Percentiles rank a stretch among this genome's conserved stretches.
phyloP scores from a whole-genome alignment of 2,888 invertebrate species.

The Lepidochrysops patricia region DNA sequence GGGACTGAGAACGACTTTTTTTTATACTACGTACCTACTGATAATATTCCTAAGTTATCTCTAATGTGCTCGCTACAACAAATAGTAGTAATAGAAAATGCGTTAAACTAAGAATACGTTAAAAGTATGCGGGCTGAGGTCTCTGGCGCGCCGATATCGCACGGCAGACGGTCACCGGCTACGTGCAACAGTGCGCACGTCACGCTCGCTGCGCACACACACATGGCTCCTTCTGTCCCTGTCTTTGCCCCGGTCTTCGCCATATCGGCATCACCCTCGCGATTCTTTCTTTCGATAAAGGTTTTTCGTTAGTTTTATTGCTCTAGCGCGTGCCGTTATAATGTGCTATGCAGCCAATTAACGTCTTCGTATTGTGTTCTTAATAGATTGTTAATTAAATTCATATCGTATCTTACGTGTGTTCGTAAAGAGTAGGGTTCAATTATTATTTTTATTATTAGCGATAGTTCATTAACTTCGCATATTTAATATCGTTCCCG shows the following conservation, averaged over 20 bases:
- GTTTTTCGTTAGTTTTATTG: constrained; percentile 15
- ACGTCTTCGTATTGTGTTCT: constrained; percentile 9
- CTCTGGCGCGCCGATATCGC: constrained; percentile 24
- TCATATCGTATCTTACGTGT: too few species aligned
- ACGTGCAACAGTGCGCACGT: constrained; percentile 44
- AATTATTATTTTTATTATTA: too few species aligned
- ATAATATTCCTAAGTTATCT: too few species aligned
- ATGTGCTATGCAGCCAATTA: background rate
- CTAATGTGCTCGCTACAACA: too few species aligned
- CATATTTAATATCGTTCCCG: too few species aligned
- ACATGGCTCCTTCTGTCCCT: constrained; percentile 31
- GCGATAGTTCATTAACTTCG: too few species aligned
- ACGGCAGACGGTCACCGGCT: constrained; percentile 35
- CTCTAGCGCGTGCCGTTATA: constrained; percentile 13
- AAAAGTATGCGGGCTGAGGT: background rate
- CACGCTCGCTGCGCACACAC: constrained; percentile 41
- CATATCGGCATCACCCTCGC: constrained; percentile 9
- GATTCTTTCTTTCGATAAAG: background rate
- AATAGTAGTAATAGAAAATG: background rate
- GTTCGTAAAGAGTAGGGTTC: too few species aligned
- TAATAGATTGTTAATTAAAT: background rate
- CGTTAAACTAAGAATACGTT: background rate
- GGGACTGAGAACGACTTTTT: too few species aligned
- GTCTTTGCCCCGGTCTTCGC: constrained; percentile 13
- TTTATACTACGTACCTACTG: too few species aligned